These are phyloP conservation scores for Eleutherodactylus coqui DNA, from an alignment of 2,797 vertebrate genomes.

Conservation along the genomic window DNA sequence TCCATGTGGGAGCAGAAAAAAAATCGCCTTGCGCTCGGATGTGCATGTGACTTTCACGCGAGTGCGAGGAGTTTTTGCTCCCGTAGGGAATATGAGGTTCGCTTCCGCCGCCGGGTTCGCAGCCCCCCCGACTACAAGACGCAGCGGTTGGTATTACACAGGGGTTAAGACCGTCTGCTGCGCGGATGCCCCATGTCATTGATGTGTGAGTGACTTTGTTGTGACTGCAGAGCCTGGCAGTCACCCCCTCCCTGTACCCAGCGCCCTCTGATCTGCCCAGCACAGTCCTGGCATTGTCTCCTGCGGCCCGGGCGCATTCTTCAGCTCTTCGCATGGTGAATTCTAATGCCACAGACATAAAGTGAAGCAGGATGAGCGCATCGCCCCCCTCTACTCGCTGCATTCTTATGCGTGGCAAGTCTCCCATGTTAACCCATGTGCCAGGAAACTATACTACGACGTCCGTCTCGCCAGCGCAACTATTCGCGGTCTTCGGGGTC, in stretches of 20 bases:
- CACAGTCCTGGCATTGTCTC: slow-evolving; percentile 55
- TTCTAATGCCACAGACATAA: slow-evolving; percentile 34
- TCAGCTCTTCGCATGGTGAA: slow-evolving; percentile 23
- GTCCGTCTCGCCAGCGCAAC: too few species aligned
- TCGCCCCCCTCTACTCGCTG: background rate
- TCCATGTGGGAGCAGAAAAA: too few species aligned
- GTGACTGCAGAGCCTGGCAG: slow-evolving; percentile 31
- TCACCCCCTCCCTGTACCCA: background rate
- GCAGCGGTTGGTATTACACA: background rate
- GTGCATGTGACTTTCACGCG: too few species aligned
- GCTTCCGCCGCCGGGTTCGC: too few species aligned
- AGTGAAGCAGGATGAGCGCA: slow-evolving; percentile 17
- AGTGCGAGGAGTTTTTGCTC: too few species aligned
- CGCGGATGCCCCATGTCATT: background rate
- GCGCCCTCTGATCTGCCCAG: slow-evolving; percentile 37
- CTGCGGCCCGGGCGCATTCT: slow-evolving; percentile 27
- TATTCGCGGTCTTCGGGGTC: too few species aligned
- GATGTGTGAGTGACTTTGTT: slow-evolving; percentile 41
- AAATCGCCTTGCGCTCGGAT: too few species aligned
- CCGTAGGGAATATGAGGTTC: too few species aligned
- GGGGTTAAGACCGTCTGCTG: slow-evolving; percentile 5
- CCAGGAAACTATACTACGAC: background rate
- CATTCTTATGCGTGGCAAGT: background rate
- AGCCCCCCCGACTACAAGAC: background rate
- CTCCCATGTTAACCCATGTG: background rate